phyloP scores from a whole-genome alignment of 2,797 vertebrate species.

The Amphiprion clarkii region DNA sequence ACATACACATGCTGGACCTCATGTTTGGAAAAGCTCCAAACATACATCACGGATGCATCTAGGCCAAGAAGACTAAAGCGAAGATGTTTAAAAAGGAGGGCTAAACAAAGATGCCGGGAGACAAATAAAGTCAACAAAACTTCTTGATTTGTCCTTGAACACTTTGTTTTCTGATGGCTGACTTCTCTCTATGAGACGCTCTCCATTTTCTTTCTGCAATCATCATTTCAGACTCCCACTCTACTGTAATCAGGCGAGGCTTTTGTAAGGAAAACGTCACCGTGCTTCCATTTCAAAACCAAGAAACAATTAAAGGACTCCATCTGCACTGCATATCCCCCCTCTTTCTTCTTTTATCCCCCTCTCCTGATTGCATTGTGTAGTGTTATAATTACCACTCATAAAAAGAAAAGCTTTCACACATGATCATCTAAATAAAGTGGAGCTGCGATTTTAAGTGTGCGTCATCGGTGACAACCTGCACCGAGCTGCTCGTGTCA shows the following conservation, averaged over 20 bases:
- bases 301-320: constrained; percentile 61
- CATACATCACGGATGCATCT: constrained; percentile 70
- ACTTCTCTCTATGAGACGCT: constrained; percentile 30
- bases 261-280: constrained; percentile 46
- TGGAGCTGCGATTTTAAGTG: constrained; percentile 27
- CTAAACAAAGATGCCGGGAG: constrained; percentile 62
- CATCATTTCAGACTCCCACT: constrained; percentile 45
- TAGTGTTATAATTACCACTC: constrained; percentile 62
- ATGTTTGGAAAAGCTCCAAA: constrained; percentile 59
- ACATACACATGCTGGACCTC: constrained; percentile 35
- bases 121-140: constrained; percentile 68
- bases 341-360: constrained; percentile 1
- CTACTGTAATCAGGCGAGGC: constrained; percentile 64
- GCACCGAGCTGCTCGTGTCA: constrained; percentile 16
- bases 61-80: constrained; percentile 67
- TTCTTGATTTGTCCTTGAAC: constrained; percentile 64
- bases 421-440: constrained; percentile 34
- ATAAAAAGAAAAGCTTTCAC: constrained; percentile 54
- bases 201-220: constrained; percentile 38
- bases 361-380: constrained; percentile 53
- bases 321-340: constrained; percentile 44
- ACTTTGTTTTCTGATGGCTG: constrained; percentile 61
- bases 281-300: constrained; percentile 40
- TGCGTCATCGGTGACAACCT: constrained; percentile 42
- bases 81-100: constrained; percentile 63